Base-by-base conservation (phyloP, 2,888 invertebrate species). In the Chrysolina americana region DNA sequence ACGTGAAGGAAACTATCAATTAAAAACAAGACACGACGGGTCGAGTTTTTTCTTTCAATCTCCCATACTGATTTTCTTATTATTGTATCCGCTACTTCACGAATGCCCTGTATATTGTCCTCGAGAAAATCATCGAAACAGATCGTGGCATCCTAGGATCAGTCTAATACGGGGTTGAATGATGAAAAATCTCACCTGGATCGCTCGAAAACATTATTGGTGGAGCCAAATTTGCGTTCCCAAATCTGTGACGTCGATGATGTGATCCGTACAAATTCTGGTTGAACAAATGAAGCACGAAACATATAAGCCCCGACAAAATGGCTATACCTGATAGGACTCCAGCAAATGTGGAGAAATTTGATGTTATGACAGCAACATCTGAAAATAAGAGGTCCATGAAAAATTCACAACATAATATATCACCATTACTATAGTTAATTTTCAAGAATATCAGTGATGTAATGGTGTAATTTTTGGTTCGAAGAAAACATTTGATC, bases 141-240 rank as follows among this genome's bases (percentile, higher is more conserved):
- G 19, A 10, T 44, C 23, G 13, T 47, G 6, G 47, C 47, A n/a
- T 41, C 10, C 48, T n/a, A 65, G 17, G 23, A 0, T 17, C 41
- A 47, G 41, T 53, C 47, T 17, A n/a, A 17, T 28, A 68, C 41
- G n/a, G 2, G 47, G 50, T n/a, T 17, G 41, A 53, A 41, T 19
- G 13, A n/a, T 48, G 17, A n/a, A 13, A 36, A 44, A 19, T 23
- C 80, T 88, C 89, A 95, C 95, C 95, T 88, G 95, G 94, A 87
- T 96, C 95, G 87, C 94, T 95, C 79, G 95, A 94, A 89, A 95
- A 96, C 82, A 96, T 90, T 85, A 95, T 94, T 63, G 96, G 95
- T 77, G 95, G 95, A 78, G 95, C 93, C 83, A 95, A 91, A 84
- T 94, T 93, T 74, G 96, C 95, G 88, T 96, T 95, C 75, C 94